These are phyloP conservation scores for Nemoura dubitans DNA, from an alignment of 2,888 invertebrate genomes.

Conservation along the genomic window DNA sequence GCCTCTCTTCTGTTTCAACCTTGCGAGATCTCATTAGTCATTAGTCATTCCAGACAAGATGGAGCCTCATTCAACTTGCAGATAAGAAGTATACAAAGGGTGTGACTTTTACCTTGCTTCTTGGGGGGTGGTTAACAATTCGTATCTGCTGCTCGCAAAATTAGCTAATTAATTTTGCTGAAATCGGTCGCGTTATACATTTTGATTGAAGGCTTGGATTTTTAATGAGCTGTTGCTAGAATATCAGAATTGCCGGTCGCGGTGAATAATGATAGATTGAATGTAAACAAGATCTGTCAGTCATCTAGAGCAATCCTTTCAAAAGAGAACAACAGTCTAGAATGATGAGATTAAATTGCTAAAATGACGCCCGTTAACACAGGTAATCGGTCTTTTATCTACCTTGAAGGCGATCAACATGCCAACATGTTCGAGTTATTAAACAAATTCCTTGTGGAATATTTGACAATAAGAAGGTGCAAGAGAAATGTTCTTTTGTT, in stretches of 20 bases:
- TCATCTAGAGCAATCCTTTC: background rate
- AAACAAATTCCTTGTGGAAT: conserved; percentile 15
- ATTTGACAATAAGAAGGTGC: conserved; percentile 14
- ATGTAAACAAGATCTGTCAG: conserved; percentile 35
- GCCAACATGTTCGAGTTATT: conserved; percentile 32
- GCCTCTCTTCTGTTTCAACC: background rate
- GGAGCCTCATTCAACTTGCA: background rate
- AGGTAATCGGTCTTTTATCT: conserved; percentile 21
- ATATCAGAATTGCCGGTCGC: background rate
- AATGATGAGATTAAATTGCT: conserved; percentile 31
- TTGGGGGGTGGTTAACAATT: background rate
- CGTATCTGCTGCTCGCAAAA: background rate
- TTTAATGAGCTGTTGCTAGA: background rate
- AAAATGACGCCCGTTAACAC: conserved; percentile 30
- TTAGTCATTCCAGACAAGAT: background rate
- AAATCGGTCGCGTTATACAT: background rate
- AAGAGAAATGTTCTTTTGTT: background rate
- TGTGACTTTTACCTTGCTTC: background rate
- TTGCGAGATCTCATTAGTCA: background rate
- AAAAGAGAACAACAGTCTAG: conserved; percentile 15
- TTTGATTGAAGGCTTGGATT: background rate
- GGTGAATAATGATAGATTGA: conserved; percentile 35
- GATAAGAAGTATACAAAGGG: background rate
- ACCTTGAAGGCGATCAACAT: conserved; percentile 25
- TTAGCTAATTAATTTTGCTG: background rate